phyloP scores from a whole-genome alignment of 1,140 invertebrate species.

The Kradibia gibbosae region DNA sequence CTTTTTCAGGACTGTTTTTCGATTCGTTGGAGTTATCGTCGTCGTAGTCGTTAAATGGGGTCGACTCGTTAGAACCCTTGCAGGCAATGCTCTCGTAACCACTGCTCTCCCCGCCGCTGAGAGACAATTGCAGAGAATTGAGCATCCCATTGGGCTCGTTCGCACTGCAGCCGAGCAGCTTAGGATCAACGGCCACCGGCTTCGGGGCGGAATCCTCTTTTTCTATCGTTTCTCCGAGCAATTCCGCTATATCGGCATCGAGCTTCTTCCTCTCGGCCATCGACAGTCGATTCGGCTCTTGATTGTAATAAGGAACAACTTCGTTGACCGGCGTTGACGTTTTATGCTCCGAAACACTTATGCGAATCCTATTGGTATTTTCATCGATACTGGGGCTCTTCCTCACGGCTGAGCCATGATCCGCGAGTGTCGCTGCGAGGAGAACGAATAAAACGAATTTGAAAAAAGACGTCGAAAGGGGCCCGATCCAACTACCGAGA shows the following conservation, averaged over 20 bases:
- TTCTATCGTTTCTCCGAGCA: constrained; percentile 62
- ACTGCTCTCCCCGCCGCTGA: constrained; percentile 81
- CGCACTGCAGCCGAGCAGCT: constrained; percentile 39
- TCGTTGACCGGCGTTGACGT: background rate
- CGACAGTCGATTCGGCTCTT: constrained; percentile 4
- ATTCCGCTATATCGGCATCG: constrained; percentile 67
- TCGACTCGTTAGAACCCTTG: constrained; percentile 71
- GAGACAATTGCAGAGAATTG: constrained; percentile 74
- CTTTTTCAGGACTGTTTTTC: constrained; percentile 51
- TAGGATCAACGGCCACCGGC: constrained; percentile 43
- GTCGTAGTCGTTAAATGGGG: constrained; percentile 69
- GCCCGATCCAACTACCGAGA: too few relatives aligned
- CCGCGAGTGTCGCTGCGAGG: background rate
- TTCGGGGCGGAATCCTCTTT: constrained; percentile 13
- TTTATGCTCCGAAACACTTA: constrained; percentile 11
- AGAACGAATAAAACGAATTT: background rate
- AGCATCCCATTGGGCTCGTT: constrained; percentile 55
- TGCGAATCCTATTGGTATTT: constrained; percentile 18
- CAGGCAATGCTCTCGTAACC: constrained; percentile 86
- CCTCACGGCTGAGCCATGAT: background rate
- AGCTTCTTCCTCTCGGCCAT: constrained; percentile 59
- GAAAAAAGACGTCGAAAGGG: too few relatives aligned
- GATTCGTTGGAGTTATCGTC: constrained; percentile 63
- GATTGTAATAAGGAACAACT: background rate
- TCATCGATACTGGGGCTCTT: constrained; percentile 27